Base-by-base conservation (phyloP, 2,113 vertebrate species). In the Nothobranchius kuhntae region DNA sequence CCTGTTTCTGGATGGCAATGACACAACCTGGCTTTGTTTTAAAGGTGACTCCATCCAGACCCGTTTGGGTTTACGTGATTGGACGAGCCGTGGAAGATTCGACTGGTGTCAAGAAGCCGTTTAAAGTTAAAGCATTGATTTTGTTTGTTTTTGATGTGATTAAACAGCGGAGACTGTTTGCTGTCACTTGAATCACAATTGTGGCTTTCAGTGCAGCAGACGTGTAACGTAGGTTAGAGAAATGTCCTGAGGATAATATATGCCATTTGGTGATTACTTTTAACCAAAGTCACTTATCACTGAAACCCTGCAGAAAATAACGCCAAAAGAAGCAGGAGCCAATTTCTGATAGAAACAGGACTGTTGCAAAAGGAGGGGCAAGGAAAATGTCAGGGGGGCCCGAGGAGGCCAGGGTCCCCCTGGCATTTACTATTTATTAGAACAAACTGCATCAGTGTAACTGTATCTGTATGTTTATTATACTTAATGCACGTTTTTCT, bases 21-120 rank as follows among this genome's bases (percentile, higher is more conserved):
- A 89, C 86, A 85, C 74, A 73, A 75, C 81, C 74, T 63, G 68
- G 82, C 84, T 81, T 73, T 2, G 44, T 57, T 77, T 69, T 86
- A 77, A 84, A 91, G 90, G 88, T 86, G 88, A 89, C 82, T 80
- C 75, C 69, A 9, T 65, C 62, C 53, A 72, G 76, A 79, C 53
- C 74, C 71, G 66, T 36, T 24, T 61, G 73, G 26, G 68, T 83
- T 77, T 10, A 56, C 73, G 80, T 59, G 57, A 73, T 68, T 82
- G 80, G 83, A 54, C 65, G 77, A 73, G 68, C 17, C 15, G 47
- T 54, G 1, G 65, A 83, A 67, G 70, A 75, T 75, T 78, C 2
- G 62, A 57, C 73, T 35, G 65, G 75, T 86, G 84, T 83, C 81
- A 79, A 83, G 72, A 69, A 79, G 84, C 77, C 40, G 13, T 82